Evolutionary conservation across 2,888 invertebrate genomes (phyloP).

Genomic region (Nebria brevicollis): DNA sequence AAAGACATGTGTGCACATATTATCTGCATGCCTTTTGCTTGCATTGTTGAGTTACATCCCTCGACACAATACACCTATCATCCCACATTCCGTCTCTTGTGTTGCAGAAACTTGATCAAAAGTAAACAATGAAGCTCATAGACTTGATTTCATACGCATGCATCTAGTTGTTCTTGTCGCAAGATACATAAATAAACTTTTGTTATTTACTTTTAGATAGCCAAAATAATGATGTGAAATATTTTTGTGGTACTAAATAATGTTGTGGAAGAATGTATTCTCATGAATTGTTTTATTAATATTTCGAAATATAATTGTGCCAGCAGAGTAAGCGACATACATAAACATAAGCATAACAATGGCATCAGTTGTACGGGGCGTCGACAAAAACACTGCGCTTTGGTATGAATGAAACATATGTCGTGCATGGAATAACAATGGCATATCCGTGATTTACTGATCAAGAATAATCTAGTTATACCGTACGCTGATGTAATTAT

Average conservation of each 20-base stretch:
- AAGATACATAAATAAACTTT: too few species aligned
- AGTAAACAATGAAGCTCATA: too few species aligned
- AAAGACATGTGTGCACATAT: too few species aligned
- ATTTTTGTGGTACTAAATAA: not conserved
- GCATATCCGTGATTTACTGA: constrained; percentile 1
- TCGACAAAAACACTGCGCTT: not conserved
- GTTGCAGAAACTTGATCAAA: too few species aligned
- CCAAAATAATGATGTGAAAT: not conserved
- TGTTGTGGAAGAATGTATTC: not conserved
- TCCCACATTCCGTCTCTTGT: too few species aligned
- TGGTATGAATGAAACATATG: not conserved
- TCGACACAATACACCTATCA: too few species aligned
- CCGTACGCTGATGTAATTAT: not conserved
- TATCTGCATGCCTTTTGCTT: too few species aligned
- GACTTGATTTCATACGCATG: too few species aligned
- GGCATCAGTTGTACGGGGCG: not conserved
- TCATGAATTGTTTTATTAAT: not conserved
- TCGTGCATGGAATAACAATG: not conserved
- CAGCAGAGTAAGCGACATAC: not conserved
- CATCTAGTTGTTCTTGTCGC: too few species aligned
- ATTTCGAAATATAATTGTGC: not conserved
- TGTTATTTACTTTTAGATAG: too few species aligned
- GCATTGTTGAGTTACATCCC: too few species aligned
- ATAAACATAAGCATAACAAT: constrained; percentile 1
- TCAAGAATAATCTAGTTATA: constrained; percentile 1